These are phyloP conservation scores for Lagorchestes hirsutus DNA, from an alignment of 2,797 vertebrate genomes.

Conservation along the genomic window DNA sequence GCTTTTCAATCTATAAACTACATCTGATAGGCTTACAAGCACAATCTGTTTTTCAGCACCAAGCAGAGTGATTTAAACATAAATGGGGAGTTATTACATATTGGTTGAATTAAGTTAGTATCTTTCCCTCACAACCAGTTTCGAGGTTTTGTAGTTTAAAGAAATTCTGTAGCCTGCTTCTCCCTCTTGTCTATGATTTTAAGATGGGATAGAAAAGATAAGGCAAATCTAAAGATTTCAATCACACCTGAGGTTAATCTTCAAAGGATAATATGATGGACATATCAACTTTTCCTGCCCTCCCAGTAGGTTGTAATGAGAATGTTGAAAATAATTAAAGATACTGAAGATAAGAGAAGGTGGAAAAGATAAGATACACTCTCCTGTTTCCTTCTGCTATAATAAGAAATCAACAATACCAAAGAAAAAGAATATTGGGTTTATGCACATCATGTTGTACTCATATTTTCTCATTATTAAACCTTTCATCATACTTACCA, in stretches of 20 bases:
- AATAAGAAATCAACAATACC: neutral
- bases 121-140: neutral
- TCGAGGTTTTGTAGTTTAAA: neutral
- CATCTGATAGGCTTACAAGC: neutral
- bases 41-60: neutral
- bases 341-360: neutral
- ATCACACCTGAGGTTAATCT: neutral
- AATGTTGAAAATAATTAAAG: neutral
- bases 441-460: neutral
- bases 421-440: neutral
- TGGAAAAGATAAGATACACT: neutral
- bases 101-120: neutral
- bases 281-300: neutral
- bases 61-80: neutral
- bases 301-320: neutral
- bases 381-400: neutral
- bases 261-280: neutral
- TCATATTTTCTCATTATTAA: constrained; percentile 4
- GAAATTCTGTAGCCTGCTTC: neutral
- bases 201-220: neutral
- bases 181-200: neutral
- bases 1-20: neutral
- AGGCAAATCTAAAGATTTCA: neutral
- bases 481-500: neutral
- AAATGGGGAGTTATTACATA: neutral